phyloP scores from a whole-genome alignment of 2,113 vertebrate species.

The Nematolebias whitei region DNA sequence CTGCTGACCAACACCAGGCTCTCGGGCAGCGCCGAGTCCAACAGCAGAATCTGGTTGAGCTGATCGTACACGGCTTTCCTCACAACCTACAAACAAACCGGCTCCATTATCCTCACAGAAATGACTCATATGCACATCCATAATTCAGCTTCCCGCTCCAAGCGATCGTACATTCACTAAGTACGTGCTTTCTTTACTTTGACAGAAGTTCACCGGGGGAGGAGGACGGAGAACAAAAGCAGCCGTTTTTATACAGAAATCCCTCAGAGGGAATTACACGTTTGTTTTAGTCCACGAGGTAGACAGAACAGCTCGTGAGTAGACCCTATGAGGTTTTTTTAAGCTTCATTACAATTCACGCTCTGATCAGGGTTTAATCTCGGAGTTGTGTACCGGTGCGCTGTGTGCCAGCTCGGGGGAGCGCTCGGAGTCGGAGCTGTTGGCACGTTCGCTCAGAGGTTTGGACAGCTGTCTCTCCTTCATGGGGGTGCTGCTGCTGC shows the following conservation, averaged over 20 bases:
- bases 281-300: neutral
- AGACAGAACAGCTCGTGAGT: neutral
- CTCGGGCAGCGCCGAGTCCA: constrained; percentile 86
- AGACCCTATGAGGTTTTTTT: constrained; percentile 5
- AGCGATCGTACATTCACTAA: constrained; percentile 35
- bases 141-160: constrained; percentile 55
- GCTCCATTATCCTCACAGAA: constrained; percentile 27
- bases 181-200: constrained; percentile 27
- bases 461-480: constrained; percentile 89
- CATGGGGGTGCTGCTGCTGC: constrained; percentile 83
- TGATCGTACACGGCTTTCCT: constrained; percentile 89
- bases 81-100: constrained; percentile 75
- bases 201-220: neutral
- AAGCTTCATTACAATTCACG: too few relatives aligned
- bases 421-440: constrained; percentile 89
- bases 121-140: constrained; percentile 62
- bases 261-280: constrained; percentile 1
- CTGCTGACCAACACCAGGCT: constrained; percentile 82
- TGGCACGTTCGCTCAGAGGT: constrained; percentile 86
- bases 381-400: constrained; percentile 81
- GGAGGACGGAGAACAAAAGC: constrained; percentile 24
- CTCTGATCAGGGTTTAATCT: too few relatives aligned
- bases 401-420: constrained; percentile 86
- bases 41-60: constrained; percentile 87
- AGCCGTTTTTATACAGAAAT: constrained; percentile 11